These are phyloP conservation scores for Stenchaetothrips biformis DNA, from an alignment of 2,888 invertebrate genomes.

Conservation along the genomic window DNA sequence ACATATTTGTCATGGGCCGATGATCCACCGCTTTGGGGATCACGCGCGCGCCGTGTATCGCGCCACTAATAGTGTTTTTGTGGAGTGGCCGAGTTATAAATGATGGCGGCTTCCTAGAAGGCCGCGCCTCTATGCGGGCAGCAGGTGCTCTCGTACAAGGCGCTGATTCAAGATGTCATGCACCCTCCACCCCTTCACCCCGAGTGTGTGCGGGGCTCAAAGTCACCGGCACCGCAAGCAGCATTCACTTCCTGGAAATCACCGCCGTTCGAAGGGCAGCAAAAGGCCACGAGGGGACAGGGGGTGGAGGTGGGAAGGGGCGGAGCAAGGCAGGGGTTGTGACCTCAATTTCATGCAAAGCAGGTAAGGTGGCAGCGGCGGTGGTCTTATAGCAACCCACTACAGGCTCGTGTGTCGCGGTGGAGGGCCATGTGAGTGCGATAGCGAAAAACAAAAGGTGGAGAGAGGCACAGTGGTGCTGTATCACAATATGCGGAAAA, in stretches of 20 bases:
- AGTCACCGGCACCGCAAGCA: background rate
- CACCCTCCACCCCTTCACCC: slow-evolving; percentile 2
- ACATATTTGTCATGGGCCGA: background rate
- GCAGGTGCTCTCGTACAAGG: background rate
- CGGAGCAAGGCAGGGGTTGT: background rate
- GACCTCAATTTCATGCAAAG: slow-evolving; percentile 14
- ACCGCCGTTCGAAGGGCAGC: background rate
- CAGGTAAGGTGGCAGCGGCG: background rate
- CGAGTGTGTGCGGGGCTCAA: background rate
- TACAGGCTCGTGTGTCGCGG: background rate
- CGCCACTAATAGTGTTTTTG: slow-evolving; percentile 21
- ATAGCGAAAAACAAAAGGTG: background rate
- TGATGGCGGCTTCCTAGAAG: slow-evolving; percentile 7
- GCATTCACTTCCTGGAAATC: background rate
- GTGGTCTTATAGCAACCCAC: background rate
- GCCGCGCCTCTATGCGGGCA: background rate
- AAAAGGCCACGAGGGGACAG: background rate
- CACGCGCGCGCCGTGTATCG: background rate
- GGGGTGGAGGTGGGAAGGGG: background rate
- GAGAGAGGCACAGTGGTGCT: background rate
- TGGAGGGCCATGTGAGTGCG: background rate
- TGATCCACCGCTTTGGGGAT: background rate
- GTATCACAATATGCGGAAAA: background rate
- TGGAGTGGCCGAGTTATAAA: slow-evolving; percentile 12
- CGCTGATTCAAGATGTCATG: slow-evolving; percentile 18